These are phyloP conservation scores for Myiopsitta monachus DNA, from an alignment of 2,113 vertebrate genomes.

Conservation along the genomic window DNA sequence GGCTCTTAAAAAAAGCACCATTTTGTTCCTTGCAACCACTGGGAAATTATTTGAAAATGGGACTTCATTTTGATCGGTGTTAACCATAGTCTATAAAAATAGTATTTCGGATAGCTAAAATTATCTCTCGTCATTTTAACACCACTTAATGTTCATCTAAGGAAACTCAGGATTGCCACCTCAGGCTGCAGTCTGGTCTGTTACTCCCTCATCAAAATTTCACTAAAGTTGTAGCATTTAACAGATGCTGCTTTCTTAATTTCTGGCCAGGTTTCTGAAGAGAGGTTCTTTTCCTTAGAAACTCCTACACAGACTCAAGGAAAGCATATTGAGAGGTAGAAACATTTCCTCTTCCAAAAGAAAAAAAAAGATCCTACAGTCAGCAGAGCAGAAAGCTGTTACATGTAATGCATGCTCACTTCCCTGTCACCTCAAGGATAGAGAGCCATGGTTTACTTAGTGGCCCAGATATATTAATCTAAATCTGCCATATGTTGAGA, in stretches of 20 bases:
- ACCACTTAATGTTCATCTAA: neutral
- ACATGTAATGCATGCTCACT: neutral
- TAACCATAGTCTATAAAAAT: neutral
- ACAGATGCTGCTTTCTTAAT: neutral
- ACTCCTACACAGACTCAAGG: neutral
- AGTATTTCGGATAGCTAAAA: neutral
- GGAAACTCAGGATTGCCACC: neutral
- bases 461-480: neutral
- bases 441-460: neutral
- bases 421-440: neutral
- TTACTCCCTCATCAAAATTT: neutral
- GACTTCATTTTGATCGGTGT: neutral
- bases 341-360: neutral
- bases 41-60: neutral
- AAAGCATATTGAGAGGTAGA: neutral
- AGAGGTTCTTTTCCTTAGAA: neutral
- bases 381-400: neutral
- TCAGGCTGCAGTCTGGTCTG: neutral
- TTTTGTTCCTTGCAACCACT: neutral
- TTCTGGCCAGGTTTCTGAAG: neutral
- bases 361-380: neutral
- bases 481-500: neutral
- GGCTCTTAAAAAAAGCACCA: fast-evolving
- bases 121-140: neutral
- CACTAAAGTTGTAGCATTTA: neutral